Evolutionary conservation across 2,888 invertebrate species (phyloP).

Genomic region (Subacronicta megacephala): DNA sequence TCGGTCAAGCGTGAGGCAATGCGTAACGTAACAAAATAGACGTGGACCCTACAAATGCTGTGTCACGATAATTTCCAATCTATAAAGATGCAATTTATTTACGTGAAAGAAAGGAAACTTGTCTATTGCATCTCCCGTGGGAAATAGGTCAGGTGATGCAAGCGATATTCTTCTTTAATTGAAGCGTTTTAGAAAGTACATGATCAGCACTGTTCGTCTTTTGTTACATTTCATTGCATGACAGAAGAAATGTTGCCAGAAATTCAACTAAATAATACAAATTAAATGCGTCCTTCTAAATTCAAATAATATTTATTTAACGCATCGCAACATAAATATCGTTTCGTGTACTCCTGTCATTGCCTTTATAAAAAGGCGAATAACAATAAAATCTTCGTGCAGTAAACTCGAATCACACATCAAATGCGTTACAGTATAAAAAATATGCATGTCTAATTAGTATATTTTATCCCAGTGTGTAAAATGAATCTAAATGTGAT

Average conservation of each 20-base stretch:
- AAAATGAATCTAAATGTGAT: conserved; percentile 66
- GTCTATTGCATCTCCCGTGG: conserved; percentile 40
- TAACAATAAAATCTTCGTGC: conserved; percentile 52
- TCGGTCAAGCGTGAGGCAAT: conserved; percentile 41
- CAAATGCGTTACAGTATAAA: conserved; percentile 53
- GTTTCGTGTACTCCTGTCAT: conserved; percentile 41
- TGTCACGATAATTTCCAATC: conserved; percentile 44
- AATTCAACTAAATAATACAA: neutral
- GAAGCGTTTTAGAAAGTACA: neutral
- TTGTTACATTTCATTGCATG: neutral
- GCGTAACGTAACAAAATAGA: conserved; percentile 49
- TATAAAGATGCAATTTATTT: conserved; percentile 47
- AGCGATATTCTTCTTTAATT: neutral
- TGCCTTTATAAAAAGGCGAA: conserved; percentile 48
- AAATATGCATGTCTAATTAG: conserved; percentile 72
- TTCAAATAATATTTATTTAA: neutral
- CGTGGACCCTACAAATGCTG: conserved; percentile 34
- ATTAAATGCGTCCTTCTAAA: neutral
- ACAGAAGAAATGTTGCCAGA: neutral
- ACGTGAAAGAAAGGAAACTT: conserved; percentile 15
- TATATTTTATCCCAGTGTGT: conserved; percentile 64
- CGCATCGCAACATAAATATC: conserved; percentile 12
- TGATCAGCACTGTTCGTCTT: neutral
- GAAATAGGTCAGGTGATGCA: conserved; percentile 35
- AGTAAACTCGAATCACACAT: conserved; percentile 52